Conservation (phyloP, 2,113 vertebrate genomes). For the Peucedramus taeniatus region DNA sequence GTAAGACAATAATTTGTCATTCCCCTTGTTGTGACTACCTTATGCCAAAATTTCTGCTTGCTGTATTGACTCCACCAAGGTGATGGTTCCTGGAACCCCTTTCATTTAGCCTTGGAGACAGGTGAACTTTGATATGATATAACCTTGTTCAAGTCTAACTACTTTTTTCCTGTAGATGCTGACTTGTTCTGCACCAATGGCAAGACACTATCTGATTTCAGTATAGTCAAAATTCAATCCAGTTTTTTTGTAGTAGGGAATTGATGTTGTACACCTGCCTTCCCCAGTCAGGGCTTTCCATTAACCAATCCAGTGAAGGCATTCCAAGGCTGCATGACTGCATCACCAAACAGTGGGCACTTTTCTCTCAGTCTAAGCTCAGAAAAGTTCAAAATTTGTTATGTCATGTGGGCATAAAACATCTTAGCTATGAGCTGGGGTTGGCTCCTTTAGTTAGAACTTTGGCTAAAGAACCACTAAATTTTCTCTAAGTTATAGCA, state of each 20-base stretch:
- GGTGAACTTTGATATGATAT: background rate
- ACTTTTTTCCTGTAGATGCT: background rate
- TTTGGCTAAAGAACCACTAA: background rate
- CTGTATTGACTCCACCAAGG: background rate
- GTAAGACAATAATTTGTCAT: background rate
- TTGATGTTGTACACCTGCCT: background rate
- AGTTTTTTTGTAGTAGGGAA: background rate
- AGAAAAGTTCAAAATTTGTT: background rate
- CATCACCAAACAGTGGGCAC: background rate
- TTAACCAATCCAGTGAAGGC: background rate
- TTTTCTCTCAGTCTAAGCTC: background rate
- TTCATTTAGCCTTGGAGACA: background rate
- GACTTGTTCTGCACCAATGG: background rate
- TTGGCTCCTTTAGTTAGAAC: background rate
- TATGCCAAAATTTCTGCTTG: background rate
- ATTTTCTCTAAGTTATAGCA: background rate
- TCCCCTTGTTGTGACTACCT: background rate
- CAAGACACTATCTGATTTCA: background rate
- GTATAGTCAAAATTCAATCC: background rate
- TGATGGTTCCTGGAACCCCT: background rate
- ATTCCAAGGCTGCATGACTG: background rate
- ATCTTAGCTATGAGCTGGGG: background rate
- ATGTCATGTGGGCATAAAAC: background rate
- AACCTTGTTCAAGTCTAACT: background rate
- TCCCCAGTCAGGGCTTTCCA: background rate